These are phyloP conservation scores for Heterotis niloticus DNA, from an alignment of 2,113 vertebrate genomes.

Conservation along the genomic window DNA sequence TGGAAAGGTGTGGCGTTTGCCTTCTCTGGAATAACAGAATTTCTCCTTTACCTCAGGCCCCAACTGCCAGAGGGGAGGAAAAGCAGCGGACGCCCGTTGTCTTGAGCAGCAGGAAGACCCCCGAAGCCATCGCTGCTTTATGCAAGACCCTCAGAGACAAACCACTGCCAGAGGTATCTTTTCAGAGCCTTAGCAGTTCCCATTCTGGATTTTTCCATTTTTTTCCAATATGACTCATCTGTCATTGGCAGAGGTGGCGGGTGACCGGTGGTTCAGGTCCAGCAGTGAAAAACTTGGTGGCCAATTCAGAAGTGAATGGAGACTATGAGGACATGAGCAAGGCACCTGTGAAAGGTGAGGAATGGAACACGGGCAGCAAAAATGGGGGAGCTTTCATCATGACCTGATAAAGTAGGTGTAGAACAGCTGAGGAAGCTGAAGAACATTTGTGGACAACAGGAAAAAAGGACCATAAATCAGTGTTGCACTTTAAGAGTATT, in stretches of 20 bases:
- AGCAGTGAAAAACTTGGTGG: not conserved
- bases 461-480: no score
- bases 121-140: conserved; percentile 30
- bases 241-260: not conserved
- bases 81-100: conserved; percentile 47
- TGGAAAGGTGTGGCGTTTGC: not conserved
- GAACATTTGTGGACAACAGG: not conserved
- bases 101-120: conserved; percentile 48
- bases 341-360: no score
- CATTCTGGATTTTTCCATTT: not conserved
- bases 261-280: not conserved
- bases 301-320: conserved; percentile 32
- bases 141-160: conserved; percentile 33
- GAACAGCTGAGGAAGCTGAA: not conserved
- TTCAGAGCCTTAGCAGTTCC: not conserved
- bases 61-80: conserved; percentile 38
- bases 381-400: not conserved
- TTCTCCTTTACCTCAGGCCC: conserved; percentile 35
- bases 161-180: not conserved
- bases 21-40: not conserved
- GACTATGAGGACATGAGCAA: conserved; percentile 76
- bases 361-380: not conserved
- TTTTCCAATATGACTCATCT: not conserved
- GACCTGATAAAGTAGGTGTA: not conserved
- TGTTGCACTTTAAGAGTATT: no score